Conservation (phyloP, 37 sponge, comb jelly and placozoan genomes). For the Corticium candelabrum region DNA sequence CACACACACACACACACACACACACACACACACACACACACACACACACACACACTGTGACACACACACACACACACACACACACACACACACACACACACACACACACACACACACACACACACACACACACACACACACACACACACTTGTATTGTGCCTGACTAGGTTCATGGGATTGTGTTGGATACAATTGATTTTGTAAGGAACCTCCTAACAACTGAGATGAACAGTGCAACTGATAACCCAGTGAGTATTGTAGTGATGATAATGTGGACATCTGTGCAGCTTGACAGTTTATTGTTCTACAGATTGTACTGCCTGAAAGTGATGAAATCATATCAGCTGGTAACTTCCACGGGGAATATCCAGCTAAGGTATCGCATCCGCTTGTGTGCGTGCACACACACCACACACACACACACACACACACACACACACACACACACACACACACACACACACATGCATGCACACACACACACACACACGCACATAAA, state of each 20-base stretch:
- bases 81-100: background rate
- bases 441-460: constrained; percentile 1
- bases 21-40: no score
- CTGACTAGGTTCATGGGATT: constrained; percentile 89
- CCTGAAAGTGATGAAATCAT: constrained; percentile 47
- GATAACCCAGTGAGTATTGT: constrained; percentile 79
- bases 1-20: no score
- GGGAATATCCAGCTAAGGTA: constrained; percentile 97
- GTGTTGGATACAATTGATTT: constrained; percentile 81
- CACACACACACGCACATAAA: no score
- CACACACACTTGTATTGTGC: no score
- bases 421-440: constrained; percentile 5
- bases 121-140: background rate
- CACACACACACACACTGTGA: no score
- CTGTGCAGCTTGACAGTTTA: background rate
- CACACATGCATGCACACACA: constrained; percentile 5
- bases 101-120: background rate
- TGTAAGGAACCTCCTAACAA: constrained; percentile 59
- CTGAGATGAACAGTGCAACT: constrained; percentile 94
- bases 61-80: background rate
- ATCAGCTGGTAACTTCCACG: constrained; percentile 96
- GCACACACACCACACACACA: no score
- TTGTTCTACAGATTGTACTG: no score
- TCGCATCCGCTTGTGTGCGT: no score
- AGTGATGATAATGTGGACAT: background rate